These are phyloP conservation scores for Tethea ocularis DNA, from an alignment of 2,888 invertebrate genomes.

Conservation along the genomic window DNA sequence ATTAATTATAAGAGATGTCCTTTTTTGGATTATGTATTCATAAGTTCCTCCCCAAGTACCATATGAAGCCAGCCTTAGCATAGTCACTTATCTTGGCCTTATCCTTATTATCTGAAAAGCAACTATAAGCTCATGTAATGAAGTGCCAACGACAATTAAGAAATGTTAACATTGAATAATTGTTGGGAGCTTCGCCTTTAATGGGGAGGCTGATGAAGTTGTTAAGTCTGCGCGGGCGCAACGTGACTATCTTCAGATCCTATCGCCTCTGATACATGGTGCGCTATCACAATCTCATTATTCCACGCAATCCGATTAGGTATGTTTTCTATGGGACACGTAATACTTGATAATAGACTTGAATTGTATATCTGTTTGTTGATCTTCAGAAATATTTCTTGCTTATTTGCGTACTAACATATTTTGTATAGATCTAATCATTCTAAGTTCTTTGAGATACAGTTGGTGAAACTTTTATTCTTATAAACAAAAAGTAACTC, in stretches of 20 bases:
- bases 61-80: no score
- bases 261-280: slow-evolving; percentile 53
- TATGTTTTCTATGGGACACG: slow-evolving; percentile 39
- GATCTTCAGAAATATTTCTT: background rate
- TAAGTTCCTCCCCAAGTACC: no score
- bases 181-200: slow-evolving; percentile 37
- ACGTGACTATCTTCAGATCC: slow-evolving; percentile 52
- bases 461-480: no score
- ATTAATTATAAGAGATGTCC: no score
- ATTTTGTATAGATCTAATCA: background rate
- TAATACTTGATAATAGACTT: slow-evolving; percentile 15
- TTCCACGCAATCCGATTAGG: slow-evolving; percentile 60
- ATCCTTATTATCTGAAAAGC: background rate
- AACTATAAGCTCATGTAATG: background rate
- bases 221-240: slow-evolving; percentile 45
- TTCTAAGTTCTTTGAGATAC: background rate
- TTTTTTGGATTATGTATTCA: no score
- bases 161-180: slow-evolving; percentile 31
- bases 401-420: slow-evolving; percentile 1
- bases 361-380: slow-evolving; percentile 3
- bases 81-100: no score
- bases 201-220: slow-evolving; percentile 47
- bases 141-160: slow-evolving; percentile 13
- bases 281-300: slow-evolving; percentile 58
- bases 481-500: no score